Evolutionary conservation across 1,140 invertebrate species (phyloP), one percentile per base, ranked within the genome.

Genomic region (Hyphantria cunea): DNA sequence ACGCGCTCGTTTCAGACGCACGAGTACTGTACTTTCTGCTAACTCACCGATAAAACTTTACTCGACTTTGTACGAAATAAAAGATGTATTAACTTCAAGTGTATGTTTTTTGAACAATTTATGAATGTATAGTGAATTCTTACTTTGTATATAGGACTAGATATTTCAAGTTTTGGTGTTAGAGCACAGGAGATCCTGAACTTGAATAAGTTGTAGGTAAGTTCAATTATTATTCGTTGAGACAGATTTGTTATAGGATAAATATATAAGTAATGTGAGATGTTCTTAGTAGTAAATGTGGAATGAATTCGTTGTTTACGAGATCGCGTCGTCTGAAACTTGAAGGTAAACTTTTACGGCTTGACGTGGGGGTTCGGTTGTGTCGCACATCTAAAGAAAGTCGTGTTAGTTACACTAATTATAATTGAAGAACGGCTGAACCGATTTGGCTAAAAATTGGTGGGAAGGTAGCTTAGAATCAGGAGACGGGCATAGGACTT

Each of bases 341-440:
- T 25, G 5, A 25, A 25, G 17, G 17, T 1, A 25, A 25, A 5
- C 17, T 25, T 25, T 25, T 25, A 25, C 17, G 17, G 17, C 17
- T 25, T 25, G 17, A 25, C 5, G 17, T 25, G 17, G 17, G 17
- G 17, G 17, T 5, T 25, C 17, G 17, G 17, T 25, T 25, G 17
- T 25, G 5, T 25, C 17, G 17, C 5, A 25, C 17, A 25, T 25
- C n/a, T n/a, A 65, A 59, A 58, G 55, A 65, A 65, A 64, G 62
- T 64, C 62, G 53, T 58, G 62, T 64, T 64, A 64, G 62, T 64
- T 64, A 64, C 47, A 58, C 53, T 45, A 51, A 44, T 64, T 64
- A 58, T 64, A 64, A 64, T 54, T 64, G 53, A 58, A 64, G 62
- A 64, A 58, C 54, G 51, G 61, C 51, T 49, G 44, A 54, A 64